phyloP scores from a whole-genome alignment of 2,888 invertebrate genomes.

The Cephus runcator region DNA sequence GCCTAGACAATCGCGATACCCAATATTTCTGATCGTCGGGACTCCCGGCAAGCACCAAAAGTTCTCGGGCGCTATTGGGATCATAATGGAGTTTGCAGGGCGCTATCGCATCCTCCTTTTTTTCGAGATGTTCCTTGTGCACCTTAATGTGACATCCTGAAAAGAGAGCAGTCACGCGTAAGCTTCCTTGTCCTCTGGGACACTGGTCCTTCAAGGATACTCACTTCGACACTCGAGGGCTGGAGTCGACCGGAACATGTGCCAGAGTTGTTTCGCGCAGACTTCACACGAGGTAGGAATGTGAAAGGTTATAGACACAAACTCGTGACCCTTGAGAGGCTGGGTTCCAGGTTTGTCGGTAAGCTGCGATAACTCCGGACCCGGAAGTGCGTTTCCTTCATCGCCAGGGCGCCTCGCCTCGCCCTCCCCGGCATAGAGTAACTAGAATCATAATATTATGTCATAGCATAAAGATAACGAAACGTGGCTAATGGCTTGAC shows the following conservation, averaged over 20 bases:
- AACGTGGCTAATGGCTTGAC: background rate
- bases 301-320: conserved; percentile 95
- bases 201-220: conserved; percentile 46
- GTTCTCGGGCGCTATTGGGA: conserved; percentile 92
- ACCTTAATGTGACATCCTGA: conserved; percentile 95
- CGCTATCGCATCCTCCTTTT: conserved; percentile 85
- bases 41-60: conserved; percentile 87
- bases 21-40: conserved; percentile 91
- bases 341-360: conserved; percentile 74
- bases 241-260: conserved; percentile 97
- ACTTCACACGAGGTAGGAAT: conserved; percentile 99
- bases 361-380: conserved; percentile 69
- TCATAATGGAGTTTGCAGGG: conserved; percentile 98
- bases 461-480: background rate
- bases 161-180: conserved; percentile 23
- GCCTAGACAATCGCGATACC: conserved; percentile 90
- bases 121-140: conserved; percentile 95
- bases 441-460: conserved; percentile 48
- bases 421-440: conserved; percentile 97
- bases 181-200: too few species aligned
- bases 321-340: conserved; percentile 93
- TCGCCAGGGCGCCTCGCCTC: conserved; percentile 85
- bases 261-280: conserved; percentile 96
- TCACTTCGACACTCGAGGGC: conserved; percentile 96
- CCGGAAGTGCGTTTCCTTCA: conserved; percentile 68